Conservation (phyloP, 2,888 invertebrate genomes). For the Seira sanloemensis region DNA sequence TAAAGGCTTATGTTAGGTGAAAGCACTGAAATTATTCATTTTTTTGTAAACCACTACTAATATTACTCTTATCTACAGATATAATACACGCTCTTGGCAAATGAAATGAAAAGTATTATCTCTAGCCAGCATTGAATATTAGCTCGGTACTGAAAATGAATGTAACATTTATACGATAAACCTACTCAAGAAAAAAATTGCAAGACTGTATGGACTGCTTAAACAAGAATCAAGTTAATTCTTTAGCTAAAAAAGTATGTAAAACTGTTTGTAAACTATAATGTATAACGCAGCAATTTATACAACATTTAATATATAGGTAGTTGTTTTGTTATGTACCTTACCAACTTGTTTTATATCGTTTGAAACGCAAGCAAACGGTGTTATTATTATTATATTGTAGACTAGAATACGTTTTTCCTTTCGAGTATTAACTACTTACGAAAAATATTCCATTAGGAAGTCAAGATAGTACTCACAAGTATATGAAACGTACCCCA, state of each 20-base stretch:
- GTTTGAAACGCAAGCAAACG: not conserved
- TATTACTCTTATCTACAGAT: no score
- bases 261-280: not conserved
- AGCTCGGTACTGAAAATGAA: not conserved
- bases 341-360: not conserved
- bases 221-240: conserved; percentile 22
- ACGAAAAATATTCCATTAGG: no score
- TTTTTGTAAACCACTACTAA: no score
- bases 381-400: not conserved
- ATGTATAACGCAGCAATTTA: no score
- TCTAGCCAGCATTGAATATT: not conserved
- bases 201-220: conserved; percentile 64
- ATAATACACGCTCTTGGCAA: no score
- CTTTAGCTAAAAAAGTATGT: not conserved
- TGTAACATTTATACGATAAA: not conserved
- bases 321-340: not conserved
- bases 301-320: not conserved
- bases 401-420: no score
- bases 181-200: conserved; percentile 34
- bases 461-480: no score
- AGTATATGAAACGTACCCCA: no score
- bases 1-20: no score
- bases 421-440: no score
- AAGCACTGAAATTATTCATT: no score
- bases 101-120: not conserved